Evolutionary conservation across 2,888 invertebrate genomes (phyloP).

Genomic region (Nysson spinosus): DNA sequence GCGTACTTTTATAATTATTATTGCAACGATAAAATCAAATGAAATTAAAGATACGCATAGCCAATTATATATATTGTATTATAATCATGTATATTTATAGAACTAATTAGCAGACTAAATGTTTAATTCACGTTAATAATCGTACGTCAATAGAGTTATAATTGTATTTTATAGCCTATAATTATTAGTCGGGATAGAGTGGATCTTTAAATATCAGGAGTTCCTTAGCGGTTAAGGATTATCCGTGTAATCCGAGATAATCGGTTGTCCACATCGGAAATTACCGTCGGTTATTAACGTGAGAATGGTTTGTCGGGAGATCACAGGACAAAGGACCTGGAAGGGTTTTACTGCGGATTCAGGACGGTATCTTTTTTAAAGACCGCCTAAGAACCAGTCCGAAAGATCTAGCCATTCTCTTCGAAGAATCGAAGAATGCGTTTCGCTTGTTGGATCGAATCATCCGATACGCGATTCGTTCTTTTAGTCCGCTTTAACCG

Average conservation of each 20-base stretch:
- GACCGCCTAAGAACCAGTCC: slow-evolving; percentile 45
- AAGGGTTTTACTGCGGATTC: slow-evolving; percentile 3
- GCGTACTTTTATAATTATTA: no score
- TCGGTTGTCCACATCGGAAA: slow-evolving; percentile 18
- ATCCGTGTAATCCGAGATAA: slow-evolving; percentile 14
- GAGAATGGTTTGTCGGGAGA: slow-evolving; percentile 9
- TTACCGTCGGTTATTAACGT: slow-evolving; percentile 8
- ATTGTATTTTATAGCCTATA: no score
- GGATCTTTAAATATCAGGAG: neutral
- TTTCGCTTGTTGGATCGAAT: slow-evolving; percentile 34
- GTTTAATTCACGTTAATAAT: no score
- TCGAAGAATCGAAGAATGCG: slow-evolving; percentile 53
- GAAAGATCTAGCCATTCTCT: slow-evolving; percentile 42
- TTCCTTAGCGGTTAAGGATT: neutral
- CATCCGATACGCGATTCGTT: no score
- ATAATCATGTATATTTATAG: no score
- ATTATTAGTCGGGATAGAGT: neutral
- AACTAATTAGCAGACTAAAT: no score
- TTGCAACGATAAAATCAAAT: no score
- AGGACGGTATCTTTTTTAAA: slow-evolving; percentile 28
- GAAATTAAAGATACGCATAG: no score
- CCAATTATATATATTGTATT: no score
- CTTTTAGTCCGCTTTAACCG: no score
- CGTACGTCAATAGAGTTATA: no score
- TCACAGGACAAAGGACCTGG: slow-evolving; percentile 21